Evolutionary conservation across 2,797 vertebrate species (phyloP).

Genomic region (Spinibarbus caldwelli): DNA sequence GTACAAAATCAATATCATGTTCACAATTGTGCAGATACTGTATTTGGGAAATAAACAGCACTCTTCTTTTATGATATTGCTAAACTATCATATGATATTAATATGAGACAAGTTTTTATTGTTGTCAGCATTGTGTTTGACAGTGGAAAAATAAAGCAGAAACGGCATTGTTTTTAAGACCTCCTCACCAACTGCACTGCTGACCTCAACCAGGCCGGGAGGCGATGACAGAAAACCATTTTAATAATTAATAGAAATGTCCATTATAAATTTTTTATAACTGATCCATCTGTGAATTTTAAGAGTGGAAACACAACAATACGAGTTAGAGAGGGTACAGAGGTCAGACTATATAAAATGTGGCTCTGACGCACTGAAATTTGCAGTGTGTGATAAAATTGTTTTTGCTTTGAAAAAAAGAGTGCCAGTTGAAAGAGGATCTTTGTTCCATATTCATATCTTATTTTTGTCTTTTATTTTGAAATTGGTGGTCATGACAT

Average conservation of each 20-base stretch:
- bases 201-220: neutral
- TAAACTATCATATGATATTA: neutral
- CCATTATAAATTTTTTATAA: neutral
- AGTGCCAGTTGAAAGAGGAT: neutral
- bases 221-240: neutral
- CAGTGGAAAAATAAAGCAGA: neutral
- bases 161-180: neutral
- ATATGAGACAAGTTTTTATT: neutral
- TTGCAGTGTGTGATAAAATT: neutral
- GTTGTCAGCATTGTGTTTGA: neutral
- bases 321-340: neutral
- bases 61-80: neutral
- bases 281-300: neutral
- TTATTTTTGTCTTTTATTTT: neutral
- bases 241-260: conserved; percentile 20
- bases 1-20: neutral
- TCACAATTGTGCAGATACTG: neutral
- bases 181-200: neutral
- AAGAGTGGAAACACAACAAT: conserved; percentile 6
- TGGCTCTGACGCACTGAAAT: neutral
- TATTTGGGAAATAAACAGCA: neutral
- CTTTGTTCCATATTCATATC: neutral
- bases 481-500: neutral
- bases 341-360: neutral
- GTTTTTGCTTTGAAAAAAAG: neutral